A percentile compares a stretch with the other conserved stretches of the same genome.
phyloP scores from a whole-genome alignment of 2,888 invertebrate genomes.

The Imbricaverruca yamaguchii region DNA sequence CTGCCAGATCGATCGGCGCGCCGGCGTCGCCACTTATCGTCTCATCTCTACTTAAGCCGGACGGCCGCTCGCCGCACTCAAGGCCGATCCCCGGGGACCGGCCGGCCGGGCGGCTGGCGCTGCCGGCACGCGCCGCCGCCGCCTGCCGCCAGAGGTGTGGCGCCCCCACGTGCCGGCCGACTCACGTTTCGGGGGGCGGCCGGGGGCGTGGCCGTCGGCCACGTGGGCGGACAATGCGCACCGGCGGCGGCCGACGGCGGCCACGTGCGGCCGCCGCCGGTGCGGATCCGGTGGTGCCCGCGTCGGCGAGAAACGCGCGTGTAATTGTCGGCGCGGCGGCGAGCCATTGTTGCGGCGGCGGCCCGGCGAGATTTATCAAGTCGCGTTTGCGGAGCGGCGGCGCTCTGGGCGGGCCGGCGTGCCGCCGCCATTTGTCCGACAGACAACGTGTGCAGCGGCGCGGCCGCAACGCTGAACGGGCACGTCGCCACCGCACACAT shows the following conservation, averaged over 20 bases:
- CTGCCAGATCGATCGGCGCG: neutral
- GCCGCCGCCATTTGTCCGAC: neutral
- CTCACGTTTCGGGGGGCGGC: neutral
- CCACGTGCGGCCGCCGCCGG: constrained; percentile 7
- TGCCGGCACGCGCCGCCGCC: neutral
- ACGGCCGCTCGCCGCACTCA: neutral
- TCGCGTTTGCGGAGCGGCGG: neutral
- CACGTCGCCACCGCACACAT: too few species aligned
- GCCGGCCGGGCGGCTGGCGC: neutral
- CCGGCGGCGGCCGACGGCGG: neutral
- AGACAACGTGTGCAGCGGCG: neutral
- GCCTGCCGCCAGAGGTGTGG: neutral
- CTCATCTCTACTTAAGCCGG: neutral
- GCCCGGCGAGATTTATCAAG: neutral
- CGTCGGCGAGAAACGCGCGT: neutral
- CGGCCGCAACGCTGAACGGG: too few species aligned
- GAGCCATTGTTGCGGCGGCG: neutral
- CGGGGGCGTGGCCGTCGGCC: neutral
- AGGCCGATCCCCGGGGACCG: neutral
- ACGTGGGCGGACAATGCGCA: constrained; percentile 9
- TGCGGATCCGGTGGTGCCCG: neutral
- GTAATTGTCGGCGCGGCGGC: constrained; percentile 1
- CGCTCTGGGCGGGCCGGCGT: neutral
- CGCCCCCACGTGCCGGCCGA: neutral
- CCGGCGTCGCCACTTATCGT: constrained; percentile 1